Base-by-base conservation (phyloP, 2,888 invertebrate species). In the Tricholauxania praeusta region DNA sequence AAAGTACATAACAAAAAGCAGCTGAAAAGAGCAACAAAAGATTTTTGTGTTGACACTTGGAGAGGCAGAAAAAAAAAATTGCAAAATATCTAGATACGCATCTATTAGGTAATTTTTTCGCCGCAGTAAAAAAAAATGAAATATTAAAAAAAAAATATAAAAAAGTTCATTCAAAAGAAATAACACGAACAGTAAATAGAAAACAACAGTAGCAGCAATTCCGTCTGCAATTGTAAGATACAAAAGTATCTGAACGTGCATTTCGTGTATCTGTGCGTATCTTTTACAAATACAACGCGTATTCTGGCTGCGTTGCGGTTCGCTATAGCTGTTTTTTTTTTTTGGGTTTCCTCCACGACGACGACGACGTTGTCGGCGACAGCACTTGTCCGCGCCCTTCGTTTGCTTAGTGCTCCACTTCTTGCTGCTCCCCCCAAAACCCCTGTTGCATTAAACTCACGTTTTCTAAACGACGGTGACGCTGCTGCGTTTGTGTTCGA, bases 311-410 rank as follows among this genome's bases (percentile, higher is more conserved):
- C 47, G 39, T 48, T 19, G 47, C 19, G 28, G 57, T 57, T 28
- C 32, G n/a, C 64, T 19, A 1, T n/a, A 51, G 51, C 51, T 22
- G 52, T 63, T 39, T 22, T 22, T 64, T 63, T 39, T 22, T 62
- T 47, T 63, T 32, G 19, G 10, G 52, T 12, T 32, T 28, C 28
- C n/a, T 53, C 7, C 53, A 39, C 53, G 55, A 19, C 55, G 67
- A 12, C 15, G 52, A 39, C 53, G 19, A 47, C 55, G 67, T 15
- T 17, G 19, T 55, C 53, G 39, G 55, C 32, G 19, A 55, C 39
- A 10, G 47, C 17, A 52, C 53, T 66, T 53, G 66, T 66, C 66
- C 66, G 66, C 66, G 66, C 66, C 53, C 69, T 68, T 68, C 68
- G 47, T 28, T 19, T 22, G 28, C 22, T 15, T 47, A 15, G 8